Evolutionary conservation across 2,797 vertebrate species (phyloP).

Genomic region (Coluber constrictor): DNA sequence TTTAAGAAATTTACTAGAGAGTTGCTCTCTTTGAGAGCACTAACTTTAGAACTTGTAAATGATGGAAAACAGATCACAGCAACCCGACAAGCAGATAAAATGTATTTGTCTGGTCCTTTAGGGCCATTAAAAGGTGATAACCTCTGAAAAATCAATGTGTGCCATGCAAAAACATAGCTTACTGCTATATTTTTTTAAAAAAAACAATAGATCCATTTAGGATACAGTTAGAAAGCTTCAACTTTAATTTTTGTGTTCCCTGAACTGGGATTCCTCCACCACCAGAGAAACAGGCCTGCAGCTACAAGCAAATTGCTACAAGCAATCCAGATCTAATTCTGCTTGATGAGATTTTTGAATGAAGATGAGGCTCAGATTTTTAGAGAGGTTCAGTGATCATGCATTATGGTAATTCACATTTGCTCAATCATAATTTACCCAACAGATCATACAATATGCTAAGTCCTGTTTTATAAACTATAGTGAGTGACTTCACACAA

Average conservation of each 20-base stretch:
- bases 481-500: background rate
- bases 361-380: background rate
- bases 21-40: constrained; percentile 44
- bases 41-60: constrained; percentile 53
- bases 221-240: constrained; percentile 11
- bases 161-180: constrained; percentile 43
- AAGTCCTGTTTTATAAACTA: background rate
- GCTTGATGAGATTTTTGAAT: background rate
- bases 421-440: background rate
- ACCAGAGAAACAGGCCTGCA: background rate
- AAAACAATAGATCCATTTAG: constrained; percentile 2
- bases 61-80: constrained; percentile 64
- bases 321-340: background rate
- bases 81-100: constrained; percentile 58
- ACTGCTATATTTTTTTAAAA: constrained; percentile 11
- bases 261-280: background rate
- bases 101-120: constrained; percentile 63
- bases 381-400: background rate
- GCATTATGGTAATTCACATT: background rate
- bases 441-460: background rate
- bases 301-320: background rate
- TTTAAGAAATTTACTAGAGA: constrained; percentile 37
- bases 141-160: constrained; percentile 43
- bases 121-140: constrained; percentile 47
- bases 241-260: constrained; percentile 6